Evolutionary conservation across 1,140 invertebrate species (phyloP), one percentile per base, ranked within the genome.

Genomic region (Euborellia annulipes): DNA sequence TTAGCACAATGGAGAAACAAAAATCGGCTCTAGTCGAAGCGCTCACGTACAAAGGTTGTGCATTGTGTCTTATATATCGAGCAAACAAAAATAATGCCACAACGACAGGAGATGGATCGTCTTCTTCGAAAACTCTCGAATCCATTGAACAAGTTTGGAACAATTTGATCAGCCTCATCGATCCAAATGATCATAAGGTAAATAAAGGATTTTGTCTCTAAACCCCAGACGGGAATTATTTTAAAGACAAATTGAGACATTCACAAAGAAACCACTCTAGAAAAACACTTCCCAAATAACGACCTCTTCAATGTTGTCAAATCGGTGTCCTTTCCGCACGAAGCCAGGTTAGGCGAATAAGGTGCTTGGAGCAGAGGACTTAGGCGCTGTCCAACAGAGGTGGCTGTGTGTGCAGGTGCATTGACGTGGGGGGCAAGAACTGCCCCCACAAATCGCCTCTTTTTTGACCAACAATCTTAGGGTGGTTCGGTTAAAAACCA

Each of bases 1-100:
- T 41, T 57, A 82, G 82, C 43, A 69, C 73, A 49, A 86, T 88
- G 73, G 89, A 94, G 30, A 85, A 84, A 55, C 78, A 85, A 55
- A 85, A 81, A 57, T 72, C 62, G 37, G 75, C 72, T 46, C 63
- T 89, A 27, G 63, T 92, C 27, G 87, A 93, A 51, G 78, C 83
- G 14, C 61, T 88, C 16, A 71, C 75, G 30, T 78, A 78, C 46
- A 81, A 78, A 62, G 86, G 82, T 36, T 74, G 75, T 54, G 82
- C 79, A 36, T 55, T 85, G 30, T 76, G 75, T 50, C 74, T 82
- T 46, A 58, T 85, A 36, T 71, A 70, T 41, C 55, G 74, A 4
- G 53, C 66, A 38, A 60, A 63, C 52, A 66, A 58, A 37, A 58
- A 48, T 47, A 38, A 40, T 14, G 23, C 42, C 2, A 20, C 32